Base-by-base conservation (phyloP, 2,797 vertebrate species). In the Tokudaia tokunoshimensis region DNA sequence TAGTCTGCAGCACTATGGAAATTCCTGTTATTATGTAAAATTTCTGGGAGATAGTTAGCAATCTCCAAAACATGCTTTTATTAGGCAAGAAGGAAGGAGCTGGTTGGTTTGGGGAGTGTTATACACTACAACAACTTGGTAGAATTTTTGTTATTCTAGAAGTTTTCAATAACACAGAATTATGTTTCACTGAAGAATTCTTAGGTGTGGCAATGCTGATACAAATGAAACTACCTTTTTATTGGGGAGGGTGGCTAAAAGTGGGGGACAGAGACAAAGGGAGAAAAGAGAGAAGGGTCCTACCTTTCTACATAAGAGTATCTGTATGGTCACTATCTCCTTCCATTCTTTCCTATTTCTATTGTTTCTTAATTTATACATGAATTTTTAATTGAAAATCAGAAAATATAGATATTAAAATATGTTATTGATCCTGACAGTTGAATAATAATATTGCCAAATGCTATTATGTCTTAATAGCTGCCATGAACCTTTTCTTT, bases 341-440 rank as follows among this genome's bases (percentile, higher is more conserved):
- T 80, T 81, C 10, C 34, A 74, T 37, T 57, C 13, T 41, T 92
- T 78, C 84, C 22, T 63, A 91, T 63, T 94, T 84, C 37, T 85
- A 1, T 52, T 84, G 6, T 41, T 85, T 93, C n/a, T 84, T 85
- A 91, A 15, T 59, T 47, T 92, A 20, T 81, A 3, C 11, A 41
- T 55, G 55, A 61, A 61, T 34, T 78, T 93, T 95, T 50, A 95
- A 89, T 86, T 91, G 7, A 79, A 94, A 93, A 72, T 70, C 19
- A 70, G 34, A 84, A 78, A 76, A 31, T 52, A 79, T 29, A 74
- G 3, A 26, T 67, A 8, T 74, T 76, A 87, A 57, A 90, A 57
- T 92, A 63, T 90, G 7, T 85, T 83, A 41, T 59, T 89, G 29
- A 87, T 8, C 12, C 11, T 88, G 65, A 59, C 31, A 93, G 37